Evolutionary conservation across 2,113 vertebrate species (phyloP), one percentile per base, ranked within the genome.

Genomic region (Caretta caretta): DNA sequence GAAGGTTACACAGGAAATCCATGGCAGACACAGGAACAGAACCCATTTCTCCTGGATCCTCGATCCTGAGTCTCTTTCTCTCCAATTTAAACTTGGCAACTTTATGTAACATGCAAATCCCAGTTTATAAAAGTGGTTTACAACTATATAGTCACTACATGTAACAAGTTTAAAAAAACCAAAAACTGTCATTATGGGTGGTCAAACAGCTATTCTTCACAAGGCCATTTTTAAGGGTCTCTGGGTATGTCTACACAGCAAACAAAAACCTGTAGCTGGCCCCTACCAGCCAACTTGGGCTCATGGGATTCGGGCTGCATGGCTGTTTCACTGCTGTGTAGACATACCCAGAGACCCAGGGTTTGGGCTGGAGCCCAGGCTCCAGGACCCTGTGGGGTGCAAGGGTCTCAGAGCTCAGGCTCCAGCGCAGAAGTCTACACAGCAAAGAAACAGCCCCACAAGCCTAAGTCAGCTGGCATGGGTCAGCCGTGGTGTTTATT

Each of bases 41-140:
- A 17, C 6, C 8, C 38, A 59, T 1, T 0, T 57, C 35, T 83
- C 92, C 90, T 82, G n/a, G 46, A 87, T 80, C 86, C 35, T 38
- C 65, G 83, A 83, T 80, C 87, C 84, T 76, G 87, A 84, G 29
- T 62, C 76, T 62, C 88, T 78, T 79, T 81, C 49, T 86, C 91
- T 53, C 29, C 4, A 0, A 22, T 14, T 92, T 80, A 83, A 95
- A 88, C 75, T 95, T 87, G 72, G 87, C 75, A 93, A n/a, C 35
- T 81, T 65, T 91, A 93, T 94, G 95, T 91, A 92, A 83, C 78
- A 31, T 83, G 83, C 88, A 88, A 62, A 31, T 54, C 27, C 79
- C 17, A 10, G 69, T 91, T 91, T 81, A 50, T 54, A 87, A 76
- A 79, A 81, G 65, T 75, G 29, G 88, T 69, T 90, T 35, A 92